phyloP scores from a whole-genome alignment of 53 echinoderm and acorn worm genomes.

The Temnopleurus reevesii region DNA sequence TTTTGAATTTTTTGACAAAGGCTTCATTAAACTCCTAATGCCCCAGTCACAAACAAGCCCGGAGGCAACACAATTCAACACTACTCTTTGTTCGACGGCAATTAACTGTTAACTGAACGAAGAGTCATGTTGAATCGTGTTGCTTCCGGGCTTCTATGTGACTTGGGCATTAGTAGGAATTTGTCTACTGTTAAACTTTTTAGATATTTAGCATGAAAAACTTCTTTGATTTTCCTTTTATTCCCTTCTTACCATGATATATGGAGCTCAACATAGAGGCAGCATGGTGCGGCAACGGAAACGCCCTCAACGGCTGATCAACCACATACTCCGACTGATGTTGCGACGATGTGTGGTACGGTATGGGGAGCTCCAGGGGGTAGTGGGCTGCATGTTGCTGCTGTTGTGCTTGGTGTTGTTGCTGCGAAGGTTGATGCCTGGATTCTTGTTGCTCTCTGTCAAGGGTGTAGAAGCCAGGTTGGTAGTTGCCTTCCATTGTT shows the following conservation, averaged over 20 bases:
- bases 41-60: too few relatives aligned
- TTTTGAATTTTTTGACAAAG: too few relatives aligned
- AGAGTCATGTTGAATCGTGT: too few relatives aligned
- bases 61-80: too few relatives aligned
- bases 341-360: not conserved
- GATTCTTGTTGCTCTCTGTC: slow-evolving; percentile 24
- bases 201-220: too few relatives aligned
- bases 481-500: not conserved
- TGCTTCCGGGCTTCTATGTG: too few relatives aligned
- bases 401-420: not conserved
- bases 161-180: too few relatives aligned
- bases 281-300: not conserved
- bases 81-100: too few relatives aligned
- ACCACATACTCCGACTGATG: not conserved
- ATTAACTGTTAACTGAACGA: too few relatives aligned
- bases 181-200: too few relatives aligned
- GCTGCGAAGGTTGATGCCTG: not conserved
- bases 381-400: slow-evolving; percentile 12
- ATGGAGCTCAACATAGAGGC: slow-evolving; percentile 7
- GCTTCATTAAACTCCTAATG: too few relatives aligned
- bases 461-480: not conserved
- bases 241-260: not conserved
- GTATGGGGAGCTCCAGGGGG: not conserved
- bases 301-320: not conserved
- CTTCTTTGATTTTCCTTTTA: too few relatives aligned